Conservation (phyloP, 2,888 invertebrate species). For the Lasiommata megera region DNA sequence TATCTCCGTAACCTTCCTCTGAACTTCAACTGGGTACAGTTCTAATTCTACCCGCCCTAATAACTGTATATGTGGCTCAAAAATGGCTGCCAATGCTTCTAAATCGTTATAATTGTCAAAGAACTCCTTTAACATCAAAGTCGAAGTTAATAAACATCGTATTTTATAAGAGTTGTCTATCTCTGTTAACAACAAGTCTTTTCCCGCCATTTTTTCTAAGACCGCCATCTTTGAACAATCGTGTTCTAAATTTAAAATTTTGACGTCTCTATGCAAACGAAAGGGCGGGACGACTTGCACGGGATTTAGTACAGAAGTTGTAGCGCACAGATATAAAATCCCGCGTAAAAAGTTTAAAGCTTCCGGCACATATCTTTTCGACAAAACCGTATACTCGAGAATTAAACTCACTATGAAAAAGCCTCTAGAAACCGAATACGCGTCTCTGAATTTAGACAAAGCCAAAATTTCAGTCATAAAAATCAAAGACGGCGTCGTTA, state of each 20-base stretch:
- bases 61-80: conserved; percentile 78
- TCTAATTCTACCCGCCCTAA: conserved; percentile 80
- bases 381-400: conserved; percentile 89
- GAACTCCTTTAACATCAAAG: conserved; percentile 82
- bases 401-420: conserved; percentile 87
- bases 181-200: conserved; percentile 77
- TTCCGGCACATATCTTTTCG: conserved; percentile 91
- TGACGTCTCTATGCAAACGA: conserved; percentile 75
- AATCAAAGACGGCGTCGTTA: conserved; percentile 91
- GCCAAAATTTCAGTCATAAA: conserved; percentile 91
- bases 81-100: conserved; percentile 68
- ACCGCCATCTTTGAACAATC: conserved; percentile 64
- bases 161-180: conserved; percentile 85
- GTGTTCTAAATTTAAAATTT: conserved; percentile 81
- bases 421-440: conserved; percentile 87
- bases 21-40: conserved; percentile 83
- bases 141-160: conserved; percentile 75
- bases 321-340: conserved; percentile 86
- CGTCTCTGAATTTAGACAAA: conserved; percentile 82
- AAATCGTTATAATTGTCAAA: conserved; percentile 72
- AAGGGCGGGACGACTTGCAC: conserved; percentile 87
- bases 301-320: conserved; percentile 81
- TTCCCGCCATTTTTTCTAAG: conserved; percentile 70
- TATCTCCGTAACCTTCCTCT: conserved; percentile 62
- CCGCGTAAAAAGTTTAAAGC: conserved; percentile 90